Percentiles rank a stretch among this genome's conserved stretches.
Conservation (phyloP, 2,888 invertebrate species). For the Drosophila antonietae region DNA sequence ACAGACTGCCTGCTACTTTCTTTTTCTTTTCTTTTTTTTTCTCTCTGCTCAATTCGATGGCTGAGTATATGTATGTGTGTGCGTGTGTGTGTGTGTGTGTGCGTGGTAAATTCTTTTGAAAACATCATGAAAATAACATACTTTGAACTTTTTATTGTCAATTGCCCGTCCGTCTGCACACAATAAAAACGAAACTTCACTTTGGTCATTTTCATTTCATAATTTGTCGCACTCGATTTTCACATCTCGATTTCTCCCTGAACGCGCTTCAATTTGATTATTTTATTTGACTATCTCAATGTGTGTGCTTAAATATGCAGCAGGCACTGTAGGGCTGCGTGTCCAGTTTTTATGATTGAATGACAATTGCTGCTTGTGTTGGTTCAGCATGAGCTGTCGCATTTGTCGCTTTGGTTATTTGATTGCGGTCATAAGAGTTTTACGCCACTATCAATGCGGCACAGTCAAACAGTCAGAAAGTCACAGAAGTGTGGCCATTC, state of each 20-base stretch:
- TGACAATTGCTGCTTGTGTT: background rate
- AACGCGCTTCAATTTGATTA: slow-evolving; percentile 57
- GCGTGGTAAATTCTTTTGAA: slow-evolving; percentile 61
- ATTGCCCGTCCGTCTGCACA: slow-evolving; percentile 61
- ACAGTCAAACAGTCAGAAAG: slow-evolving; percentile 1
- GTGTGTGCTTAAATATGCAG: slow-evolving; percentile 12
- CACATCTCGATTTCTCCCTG: slow-evolving; percentile 26
- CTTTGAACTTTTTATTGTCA: slow-evolving; percentile 78
- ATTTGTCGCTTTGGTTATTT: slow-evolving; percentile 63
- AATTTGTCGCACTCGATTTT: slow-evolving; percentile 57
- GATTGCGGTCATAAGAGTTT: slow-evolving; percentile 71
- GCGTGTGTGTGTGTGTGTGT: slow-evolving; percentile 31
- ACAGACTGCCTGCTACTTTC: slow-evolving; percentile 35
- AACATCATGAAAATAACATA: slow-evolving; percentile 71
- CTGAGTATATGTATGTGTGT: slow-evolving; percentile 10
- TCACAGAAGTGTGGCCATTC: slow-evolving; percentile 12
- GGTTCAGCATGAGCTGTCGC: slow-evolving; percentile 41
- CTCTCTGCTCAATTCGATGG: slow-evolving; percentile 17
- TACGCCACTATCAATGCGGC: slow-evolving; percentile 54
- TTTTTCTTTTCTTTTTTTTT: slow-evolving; percentile 1
- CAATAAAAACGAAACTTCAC: slow-evolving; percentile 72
- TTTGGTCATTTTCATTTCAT: slow-evolving; percentile 75
- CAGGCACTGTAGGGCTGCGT: background rate
- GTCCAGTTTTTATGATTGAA: slow-evolving; percentile 29
- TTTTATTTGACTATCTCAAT: slow-evolving; percentile 15